Evolutionary conservation across 2,888 invertebrate species (phyloP).

Genomic region (Morpho deidamia): DNA sequence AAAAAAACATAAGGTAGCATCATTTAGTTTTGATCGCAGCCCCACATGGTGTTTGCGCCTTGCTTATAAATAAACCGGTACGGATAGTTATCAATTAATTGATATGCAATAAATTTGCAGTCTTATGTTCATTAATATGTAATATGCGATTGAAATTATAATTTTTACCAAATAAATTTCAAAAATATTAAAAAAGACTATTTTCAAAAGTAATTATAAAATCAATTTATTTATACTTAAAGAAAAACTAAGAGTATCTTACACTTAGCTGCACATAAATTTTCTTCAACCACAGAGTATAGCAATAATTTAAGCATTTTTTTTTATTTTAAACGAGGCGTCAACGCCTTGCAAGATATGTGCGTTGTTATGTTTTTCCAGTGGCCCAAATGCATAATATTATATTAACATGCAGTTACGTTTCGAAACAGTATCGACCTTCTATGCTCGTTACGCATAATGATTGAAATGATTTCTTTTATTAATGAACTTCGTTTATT

Average conservation of each 20-base stretch:
- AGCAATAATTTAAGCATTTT: not conserved
- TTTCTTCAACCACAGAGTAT: not conserved
- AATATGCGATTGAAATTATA: not conserved
- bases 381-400: slow-evolving; percentile 62
- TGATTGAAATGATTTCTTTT: slow-evolving; percentile 40
- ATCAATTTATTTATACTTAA: too few species aligned
- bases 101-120: too few species aligned
- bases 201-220: too few species aligned
- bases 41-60: too few species aligned
- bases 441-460: slow-evolving; percentile 43
- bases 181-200: too few species aligned
- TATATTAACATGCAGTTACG: slow-evolving; percentile 47
- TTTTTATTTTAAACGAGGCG: not conserved
- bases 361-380: slow-evolving; percentile 36
- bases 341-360: slow-evolving; percentile 1
- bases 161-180: not conserved
- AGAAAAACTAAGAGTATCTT: too few species aligned
- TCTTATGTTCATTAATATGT: too few species aligned
- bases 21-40: too few species aligned
- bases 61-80: too few species aligned
- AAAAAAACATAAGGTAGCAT: too few species aligned
- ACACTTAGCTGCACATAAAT: not conserved
- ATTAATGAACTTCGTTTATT: slow-evolving; percentile 28
- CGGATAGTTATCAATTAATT: too few species aligned
- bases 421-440: slow-evolving; percentile 61